A percentile compares a stretch with the other conserved stretches of the same genome.
phyloP scores from a whole-genome alignment of 53 echinoderm and acorn worm genomes.

The Mesocentrotus franciscanus region DNA sequence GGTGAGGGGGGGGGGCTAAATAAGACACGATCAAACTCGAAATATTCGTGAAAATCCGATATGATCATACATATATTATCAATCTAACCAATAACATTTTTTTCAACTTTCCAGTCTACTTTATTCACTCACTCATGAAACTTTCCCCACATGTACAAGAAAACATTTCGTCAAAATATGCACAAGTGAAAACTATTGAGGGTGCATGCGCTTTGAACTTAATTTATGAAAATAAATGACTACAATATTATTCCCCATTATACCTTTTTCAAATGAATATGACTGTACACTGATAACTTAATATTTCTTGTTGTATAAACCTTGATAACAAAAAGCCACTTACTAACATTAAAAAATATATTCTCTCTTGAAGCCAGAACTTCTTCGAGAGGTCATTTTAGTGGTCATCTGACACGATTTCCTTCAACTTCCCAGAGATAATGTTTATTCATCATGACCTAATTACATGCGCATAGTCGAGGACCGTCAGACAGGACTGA shows the following conservation, averaged over 20 bases:
- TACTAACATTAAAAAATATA: not conserved
- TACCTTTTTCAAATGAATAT: not conserved
- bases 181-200: too few relatives aligned
- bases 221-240: too few relatives aligned
- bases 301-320: not conserved
- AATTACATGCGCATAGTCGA: not conserved
- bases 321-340: not conserved
- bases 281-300: not conserved
- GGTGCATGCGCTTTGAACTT: too few relatives aligned
- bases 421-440: not conserved
- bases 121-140: too few relatives aligned
- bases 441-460: not conserved
- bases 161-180: too few relatives aligned
- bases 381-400: not conserved
- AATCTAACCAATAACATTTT: too few relatives aligned
- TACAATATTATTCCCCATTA: too few relatives aligned
- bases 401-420: not conserved
- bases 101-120: too few relatives aligned
- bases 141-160: too few relatives aligned
- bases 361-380: not conserved
- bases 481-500: not conserved
- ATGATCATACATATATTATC: too few relatives aligned
- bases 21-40: not conserved
- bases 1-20: not conserved
- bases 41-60: not conserved